Evolutionary conservation across 2,797 vertebrate genomes (phyloP).

Genomic region (Psittacula derbiana): DNA sequence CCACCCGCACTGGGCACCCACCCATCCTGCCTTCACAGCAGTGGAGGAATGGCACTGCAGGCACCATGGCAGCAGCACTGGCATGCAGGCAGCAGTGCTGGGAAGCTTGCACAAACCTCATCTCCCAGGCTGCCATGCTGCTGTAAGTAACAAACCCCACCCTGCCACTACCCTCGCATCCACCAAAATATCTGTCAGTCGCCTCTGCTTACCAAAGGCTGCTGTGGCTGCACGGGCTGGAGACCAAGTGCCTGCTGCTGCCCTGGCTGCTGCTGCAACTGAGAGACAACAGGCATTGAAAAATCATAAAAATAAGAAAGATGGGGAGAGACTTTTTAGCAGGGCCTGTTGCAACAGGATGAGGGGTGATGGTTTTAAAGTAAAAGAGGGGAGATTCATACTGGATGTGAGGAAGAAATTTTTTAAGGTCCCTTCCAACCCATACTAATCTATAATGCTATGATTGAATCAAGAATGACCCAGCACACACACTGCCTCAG

Average conservation of each 20-base stretch:
- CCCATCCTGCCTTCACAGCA: background rate
- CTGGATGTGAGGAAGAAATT: background rate
- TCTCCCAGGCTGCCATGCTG: background rate
- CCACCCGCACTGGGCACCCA: accelerated
- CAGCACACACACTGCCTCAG: accelerated
- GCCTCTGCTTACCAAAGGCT: conserved; percentile 72
- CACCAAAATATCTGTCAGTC: accelerated
- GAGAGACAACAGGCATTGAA: background rate
- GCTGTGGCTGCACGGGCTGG: conserved; percentile 73
- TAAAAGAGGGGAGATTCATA: background rate
- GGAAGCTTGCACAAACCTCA: background rate
- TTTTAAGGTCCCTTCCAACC: background rate
- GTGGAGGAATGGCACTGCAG: background rate
- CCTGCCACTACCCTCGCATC: background rate
- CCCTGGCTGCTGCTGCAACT: conserved; percentile 65
- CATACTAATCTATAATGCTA: background rate
- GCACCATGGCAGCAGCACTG: accelerated
- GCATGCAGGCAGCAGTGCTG: accelerated
- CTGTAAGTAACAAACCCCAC: background rate
- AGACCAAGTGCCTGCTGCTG: conserved; percentile 67
- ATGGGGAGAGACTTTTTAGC: background rate
- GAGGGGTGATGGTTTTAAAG: background rate
- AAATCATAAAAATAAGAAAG: background rate
- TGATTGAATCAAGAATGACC: background rate
- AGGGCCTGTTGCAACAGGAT: background rate